These are phyloP conservation scores for Trigoniulus corallinus DNA, from an alignment of 1,140 invertebrate genomes.

Conservation along the genomic window DNA sequence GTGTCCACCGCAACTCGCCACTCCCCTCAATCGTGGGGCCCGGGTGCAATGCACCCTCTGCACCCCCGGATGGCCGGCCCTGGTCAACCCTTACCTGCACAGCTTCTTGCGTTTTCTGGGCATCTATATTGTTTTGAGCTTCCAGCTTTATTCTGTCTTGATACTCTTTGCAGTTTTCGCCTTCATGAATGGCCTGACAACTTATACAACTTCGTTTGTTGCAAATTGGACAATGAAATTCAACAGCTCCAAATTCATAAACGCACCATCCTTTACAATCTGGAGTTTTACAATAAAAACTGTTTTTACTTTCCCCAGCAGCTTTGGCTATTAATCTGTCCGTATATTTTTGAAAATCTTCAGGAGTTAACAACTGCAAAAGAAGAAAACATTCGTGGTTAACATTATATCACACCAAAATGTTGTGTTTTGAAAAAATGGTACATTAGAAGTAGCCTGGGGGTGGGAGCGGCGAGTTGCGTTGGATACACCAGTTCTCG, in stretches of 20 bases:
- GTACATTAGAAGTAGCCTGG: not conserved
- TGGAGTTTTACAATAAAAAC: conserved; percentile 79
- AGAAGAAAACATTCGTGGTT: too few species aligned
- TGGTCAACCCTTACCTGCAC: not conserved
- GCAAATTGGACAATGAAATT: conserved; percentile 73
- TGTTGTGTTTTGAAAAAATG: too few species aligned
- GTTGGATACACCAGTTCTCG: too few species aligned
- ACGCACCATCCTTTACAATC: conserved; percentile 86
- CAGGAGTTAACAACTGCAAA: too few species aligned
- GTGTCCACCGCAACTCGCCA: too few species aligned
- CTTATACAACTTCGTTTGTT: conserved; percentile 64
- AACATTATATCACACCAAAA: too few species aligned
- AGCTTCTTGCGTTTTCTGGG: not conserved
- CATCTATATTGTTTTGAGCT: not conserved
- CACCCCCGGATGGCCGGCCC: too few species aligned
- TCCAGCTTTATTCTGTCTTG: conserved; percentile 32
- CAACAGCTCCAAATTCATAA: conserved; percentile 72
- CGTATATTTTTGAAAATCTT: too few species aligned
- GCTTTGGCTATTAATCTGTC: conserved; percentile 59
- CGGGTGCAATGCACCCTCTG: too few species aligned
- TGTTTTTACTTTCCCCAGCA: conserved; percentile 60
- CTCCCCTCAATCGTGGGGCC: too few species aligned
- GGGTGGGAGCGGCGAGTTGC: too few species aligned
- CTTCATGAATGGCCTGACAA: conserved; percentile 75
- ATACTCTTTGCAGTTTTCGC: conserved; percentile 68